Evolutionary conservation across 2,797 vertebrate species (phyloP).

Genomic region (Sparus aurata): DNA sequence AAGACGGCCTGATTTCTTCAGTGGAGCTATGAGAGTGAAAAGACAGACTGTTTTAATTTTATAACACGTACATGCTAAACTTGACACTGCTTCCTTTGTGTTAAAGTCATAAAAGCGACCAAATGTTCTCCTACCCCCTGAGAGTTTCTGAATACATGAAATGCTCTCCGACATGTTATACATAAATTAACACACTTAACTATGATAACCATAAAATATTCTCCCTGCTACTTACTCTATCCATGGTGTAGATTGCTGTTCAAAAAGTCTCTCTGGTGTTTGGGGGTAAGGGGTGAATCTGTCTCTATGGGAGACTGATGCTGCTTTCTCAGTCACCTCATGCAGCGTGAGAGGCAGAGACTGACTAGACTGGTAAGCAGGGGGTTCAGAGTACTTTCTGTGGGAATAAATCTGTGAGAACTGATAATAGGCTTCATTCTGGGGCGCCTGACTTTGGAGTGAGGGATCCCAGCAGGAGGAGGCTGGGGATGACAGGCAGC

Average conservation of each 20-base stretch:
- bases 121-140: neutral
- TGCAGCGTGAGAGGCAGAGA: conserved; percentile 37
- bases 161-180: neutral
- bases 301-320: conserved; percentile 16
- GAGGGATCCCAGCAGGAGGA: conserved; percentile 54
- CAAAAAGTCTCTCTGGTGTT: conserved; percentile 17
- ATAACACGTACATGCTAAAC: conserved; percentile 9
- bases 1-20: conserved; percentile 49
- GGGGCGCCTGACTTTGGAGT: conserved; percentile 40
- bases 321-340: conserved; percentile 27
- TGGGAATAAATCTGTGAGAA: conserved; percentile 55
- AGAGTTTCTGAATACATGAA: neutral
- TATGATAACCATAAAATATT: neutral
- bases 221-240: conserved; percentile 53
- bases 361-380: conserved; percentile 42
- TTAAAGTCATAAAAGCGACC: neutral
- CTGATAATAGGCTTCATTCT: conserved; percentile 47
- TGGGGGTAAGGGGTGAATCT: conserved; percentile 25
- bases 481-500: conserved; percentile 44
- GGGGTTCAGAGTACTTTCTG: conserved; percentile 27
- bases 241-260: conserved; percentile 22
- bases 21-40: conserved; percentile 47
- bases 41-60: neutral
- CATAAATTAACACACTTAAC: neutral
- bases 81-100: neutral